phyloP scores from a whole-genome alignment of 2,888 invertebrate genomes.

The Tortrix viridana region DNA sequence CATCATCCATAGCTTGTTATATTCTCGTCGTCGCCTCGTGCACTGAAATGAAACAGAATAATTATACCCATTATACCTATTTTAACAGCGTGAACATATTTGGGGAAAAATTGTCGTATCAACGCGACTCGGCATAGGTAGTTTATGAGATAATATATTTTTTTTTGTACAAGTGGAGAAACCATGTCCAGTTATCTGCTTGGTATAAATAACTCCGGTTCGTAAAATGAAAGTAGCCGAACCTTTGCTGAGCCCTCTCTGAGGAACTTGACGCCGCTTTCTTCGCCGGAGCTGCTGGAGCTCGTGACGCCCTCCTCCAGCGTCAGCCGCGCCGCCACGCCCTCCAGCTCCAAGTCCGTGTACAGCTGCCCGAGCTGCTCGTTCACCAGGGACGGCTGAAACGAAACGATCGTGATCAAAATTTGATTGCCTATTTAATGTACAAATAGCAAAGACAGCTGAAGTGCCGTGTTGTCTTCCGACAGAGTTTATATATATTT shows the following conservation, averaged over 20 bases:
- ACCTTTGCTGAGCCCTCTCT: slow-evolving; percentile 41
- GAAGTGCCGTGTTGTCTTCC: too few species aligned
- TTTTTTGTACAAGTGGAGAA: too few species aligned
- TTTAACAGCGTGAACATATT: too few species aligned
- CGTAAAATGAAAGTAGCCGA: background rate
- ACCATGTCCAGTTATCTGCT: too few species aligned
- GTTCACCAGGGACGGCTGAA: slow-evolving; percentile 87
- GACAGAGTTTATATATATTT: too few species aligned
- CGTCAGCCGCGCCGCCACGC: slow-evolving; percentile 82
- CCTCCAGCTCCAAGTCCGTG: slow-evolving; percentile 87
- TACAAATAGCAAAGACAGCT: too few species aligned
- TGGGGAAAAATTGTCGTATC: too few species aligned
- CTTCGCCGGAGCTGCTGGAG: slow-evolving; percentile 79
- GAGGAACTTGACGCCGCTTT: slow-evolving; percentile 42
- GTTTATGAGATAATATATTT: too few species aligned
- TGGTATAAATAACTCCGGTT: too few species aligned
- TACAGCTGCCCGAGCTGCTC: slow-evolving; percentile 89
- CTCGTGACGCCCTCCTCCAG: slow-evolving; percentile 86
- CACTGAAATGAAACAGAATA: slow-evolving; percentile 46
- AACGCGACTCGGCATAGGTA: too few species aligned
- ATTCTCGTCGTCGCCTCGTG: slow-evolving; percentile 62
- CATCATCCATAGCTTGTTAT: slow-evolving; percentile 86
- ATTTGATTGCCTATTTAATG: too few species aligned
- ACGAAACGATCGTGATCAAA: slow-evolving; percentile 8
- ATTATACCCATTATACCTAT: too few species aligned